A percentile compares a stretch with the other conserved stretches of the same genome.
Evolutionary conservation across 2,888 invertebrate genomes (phyloP).

Genomic region (Chaetoderma sp.): DNA sequence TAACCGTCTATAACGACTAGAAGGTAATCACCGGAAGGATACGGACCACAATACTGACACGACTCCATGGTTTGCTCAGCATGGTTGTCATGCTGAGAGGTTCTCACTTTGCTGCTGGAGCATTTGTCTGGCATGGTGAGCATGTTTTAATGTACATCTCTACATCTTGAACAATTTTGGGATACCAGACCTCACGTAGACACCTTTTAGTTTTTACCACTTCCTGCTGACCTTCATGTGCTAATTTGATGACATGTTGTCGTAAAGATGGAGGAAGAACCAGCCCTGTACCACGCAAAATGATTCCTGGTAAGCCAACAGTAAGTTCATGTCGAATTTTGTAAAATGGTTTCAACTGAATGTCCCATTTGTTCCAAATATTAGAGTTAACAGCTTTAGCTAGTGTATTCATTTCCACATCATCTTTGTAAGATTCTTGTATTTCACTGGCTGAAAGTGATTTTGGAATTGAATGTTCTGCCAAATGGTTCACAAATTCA

Average conservation of each 20-base stretch:
- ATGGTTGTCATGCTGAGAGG: constrained; percentile 21
- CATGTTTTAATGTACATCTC: constrained; percentile 23
- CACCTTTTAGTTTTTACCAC: constrained; percentile 36
- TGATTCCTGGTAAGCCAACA: too few relatives aligned
- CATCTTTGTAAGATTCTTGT: not conserved
- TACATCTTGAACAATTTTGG: constrained; percentile 30
- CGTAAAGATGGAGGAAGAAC: constrained; percentile 29
- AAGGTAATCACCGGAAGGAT: constrained; percentile 17
- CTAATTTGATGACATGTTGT: constrained; percentile 29
- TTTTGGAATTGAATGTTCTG: constrained; percentile 16
- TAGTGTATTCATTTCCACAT: not conserved
- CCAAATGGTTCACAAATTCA: constrained; percentile 28
- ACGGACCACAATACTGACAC: constrained; percentile 3
- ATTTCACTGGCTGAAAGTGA: not conserved
- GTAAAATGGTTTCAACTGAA: constrained; percentile 16
- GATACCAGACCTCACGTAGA: constrained; percentile 41
- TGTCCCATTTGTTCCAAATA: constrained; percentile 28
- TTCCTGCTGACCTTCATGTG: constrained; percentile 46
- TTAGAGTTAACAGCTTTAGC: constrained; percentile 28
- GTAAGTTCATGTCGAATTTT: constrained; percentile 31
- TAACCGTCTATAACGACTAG: constrained; percentile 31
- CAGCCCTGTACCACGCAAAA: constrained; percentile 21
- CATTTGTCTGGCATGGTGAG: constrained; percentile 21
- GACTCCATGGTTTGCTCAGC: constrained; percentile 20
- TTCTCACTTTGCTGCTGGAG: constrained; percentile 3